Percentiles rank a stretch among this genome's conserved stretches.
Evolutionary conservation across 35 echinoderm and acorn worm species (phyloP).

Genomic region (Stichopus chloronotus): DNA sequence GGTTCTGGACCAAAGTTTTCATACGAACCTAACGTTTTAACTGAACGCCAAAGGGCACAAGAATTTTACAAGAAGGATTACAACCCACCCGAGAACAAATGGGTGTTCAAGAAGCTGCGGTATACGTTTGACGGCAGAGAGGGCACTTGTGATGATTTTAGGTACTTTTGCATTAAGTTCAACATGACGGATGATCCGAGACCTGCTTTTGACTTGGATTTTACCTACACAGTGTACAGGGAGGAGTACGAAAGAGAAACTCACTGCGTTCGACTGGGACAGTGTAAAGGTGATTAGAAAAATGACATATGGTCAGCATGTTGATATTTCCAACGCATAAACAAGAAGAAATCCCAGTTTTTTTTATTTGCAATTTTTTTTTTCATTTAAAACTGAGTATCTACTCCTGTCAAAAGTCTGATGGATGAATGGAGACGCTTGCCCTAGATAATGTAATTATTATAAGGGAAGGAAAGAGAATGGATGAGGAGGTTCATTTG

Average conservation of each 20-base stretch:
- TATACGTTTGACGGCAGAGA: background rate
- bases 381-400: too few relatives aligned
- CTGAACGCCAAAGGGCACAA: background rate
- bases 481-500: too few relatives aligned
- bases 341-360: too few relatives aligned
- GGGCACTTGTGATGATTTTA: constrained; percentile 9
- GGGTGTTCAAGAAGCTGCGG: background rate
- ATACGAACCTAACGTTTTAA: background rate
- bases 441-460: too few relatives aligned
- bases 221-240: background rate
- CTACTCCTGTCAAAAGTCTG: too few relatives aligned
- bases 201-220: background rate
- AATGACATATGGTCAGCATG: too few relatives aligned
- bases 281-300: background rate
- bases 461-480: too few relatives aligned
- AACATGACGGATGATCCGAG: background rate
- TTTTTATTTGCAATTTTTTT: too few relatives aligned
- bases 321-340: too few relatives aligned
- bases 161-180: constrained; percentile 39
- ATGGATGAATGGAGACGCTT: too few relatives aligned
- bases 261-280: background rate
- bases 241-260: background rate
- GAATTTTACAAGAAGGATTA: background rate
- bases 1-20: constrained; percentile 21
- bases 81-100: background rate